phyloP scores from a whole-genome alignment of 2,888 invertebrate genomes.

The Mactromeris polynyma region DNA sequence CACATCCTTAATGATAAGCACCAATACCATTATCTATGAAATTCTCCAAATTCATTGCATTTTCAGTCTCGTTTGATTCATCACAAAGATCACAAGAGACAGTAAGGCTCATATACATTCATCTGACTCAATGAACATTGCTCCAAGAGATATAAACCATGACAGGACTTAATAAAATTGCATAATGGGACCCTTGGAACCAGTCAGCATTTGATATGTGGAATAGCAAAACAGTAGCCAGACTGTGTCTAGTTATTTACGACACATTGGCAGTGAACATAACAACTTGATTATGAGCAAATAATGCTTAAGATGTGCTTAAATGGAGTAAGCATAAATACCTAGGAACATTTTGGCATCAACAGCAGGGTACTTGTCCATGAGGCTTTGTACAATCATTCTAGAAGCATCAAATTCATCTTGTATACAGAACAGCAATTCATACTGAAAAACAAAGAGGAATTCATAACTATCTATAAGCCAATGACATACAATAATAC shows the following conservation, averaged over 20 bases:
- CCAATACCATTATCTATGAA: neutral
- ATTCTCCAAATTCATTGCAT: too few relatives aligned
- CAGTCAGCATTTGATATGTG: too few relatives aligned
- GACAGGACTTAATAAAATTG: too few relatives aligned
- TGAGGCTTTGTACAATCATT: slow-evolving; percentile 83
- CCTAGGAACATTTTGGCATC: slow-evolving; percentile 83
- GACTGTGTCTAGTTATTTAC: too few relatives aligned
- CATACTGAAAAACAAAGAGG: slow-evolving; percentile 79
- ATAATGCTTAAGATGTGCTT: neutral
- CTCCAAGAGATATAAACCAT: too few relatives aligned
- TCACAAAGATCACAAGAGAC: too few relatives aligned
- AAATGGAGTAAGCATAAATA: slow-evolving; percentile 61
- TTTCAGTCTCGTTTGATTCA: too few relatives aligned
- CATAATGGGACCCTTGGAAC: too few relatives aligned
- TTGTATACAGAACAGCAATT: slow-evolving; percentile 85
- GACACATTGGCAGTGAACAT: neutral
- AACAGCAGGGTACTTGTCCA: slow-evolving; percentile 82
- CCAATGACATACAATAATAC: neutral
- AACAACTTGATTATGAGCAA: neutral
- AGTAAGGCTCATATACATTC: too few relatives aligned
- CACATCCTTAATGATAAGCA: neutral
- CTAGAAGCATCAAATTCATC: slow-evolving; percentile 83
- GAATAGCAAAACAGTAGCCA: too few relatives aligned
- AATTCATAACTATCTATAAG: neutral
- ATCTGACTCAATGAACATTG: too few relatives aligned